Conservation (phyloP, 2,888 invertebrate genomes). For the Caenorhabditis afra region DNA sequence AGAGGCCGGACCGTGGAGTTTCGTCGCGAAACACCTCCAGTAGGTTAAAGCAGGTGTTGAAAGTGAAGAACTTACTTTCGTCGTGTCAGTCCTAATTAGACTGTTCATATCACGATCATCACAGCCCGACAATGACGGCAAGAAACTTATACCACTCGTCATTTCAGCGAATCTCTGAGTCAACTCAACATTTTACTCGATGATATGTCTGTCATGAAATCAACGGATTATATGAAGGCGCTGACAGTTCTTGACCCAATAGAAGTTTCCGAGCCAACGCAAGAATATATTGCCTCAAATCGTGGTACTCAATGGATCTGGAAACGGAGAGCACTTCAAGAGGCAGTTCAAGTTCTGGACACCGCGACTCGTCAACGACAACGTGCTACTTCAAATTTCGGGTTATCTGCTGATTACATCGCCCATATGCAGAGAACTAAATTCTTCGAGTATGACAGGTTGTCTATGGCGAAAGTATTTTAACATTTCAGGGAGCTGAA, state of each 20-base stretch:
- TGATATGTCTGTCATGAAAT: slow-evolving; percentile 67
- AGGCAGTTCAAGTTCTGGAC: slow-evolving; percentile 69
- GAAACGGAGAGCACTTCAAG: slow-evolving; percentile 70
- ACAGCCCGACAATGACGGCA: too few species aligned
- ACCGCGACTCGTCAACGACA: slow-evolving; percentile 44
- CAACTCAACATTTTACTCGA: slow-evolving; percentile 77
- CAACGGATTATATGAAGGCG: slow-evolving; percentile 70
- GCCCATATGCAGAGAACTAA: slow-evolving; percentile 55
- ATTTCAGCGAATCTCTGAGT: slow-evolving; percentile 74
- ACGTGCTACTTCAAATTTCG: slow-evolving; percentile 18
- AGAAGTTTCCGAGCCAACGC: slow-evolving; percentile 37
- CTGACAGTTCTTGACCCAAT: slow-evolving; percentile 65
- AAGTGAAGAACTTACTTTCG: too few species aligned
- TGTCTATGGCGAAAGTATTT: too few species aligned
- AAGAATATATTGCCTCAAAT: slow-evolving; percentile 54
- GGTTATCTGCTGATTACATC: slow-evolving; percentile 53
- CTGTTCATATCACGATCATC: too few species aligned
- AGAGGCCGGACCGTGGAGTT: slow-evolving; percentile 79
- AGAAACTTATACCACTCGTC: background rate
- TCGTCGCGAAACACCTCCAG: slow-evolving; percentile 78
- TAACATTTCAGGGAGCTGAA: slow-evolving; percentile 69
- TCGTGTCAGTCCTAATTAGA: background rate
- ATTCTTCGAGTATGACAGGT: slow-evolving; percentile 66
- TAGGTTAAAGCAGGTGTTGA: too few species aligned
- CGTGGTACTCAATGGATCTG: slow-evolving; percentile 73